phyloP scores from a whole-genome alignment of 2,113 vertebrate genomes.

The Chamaetylas fuelleborni region DNA sequence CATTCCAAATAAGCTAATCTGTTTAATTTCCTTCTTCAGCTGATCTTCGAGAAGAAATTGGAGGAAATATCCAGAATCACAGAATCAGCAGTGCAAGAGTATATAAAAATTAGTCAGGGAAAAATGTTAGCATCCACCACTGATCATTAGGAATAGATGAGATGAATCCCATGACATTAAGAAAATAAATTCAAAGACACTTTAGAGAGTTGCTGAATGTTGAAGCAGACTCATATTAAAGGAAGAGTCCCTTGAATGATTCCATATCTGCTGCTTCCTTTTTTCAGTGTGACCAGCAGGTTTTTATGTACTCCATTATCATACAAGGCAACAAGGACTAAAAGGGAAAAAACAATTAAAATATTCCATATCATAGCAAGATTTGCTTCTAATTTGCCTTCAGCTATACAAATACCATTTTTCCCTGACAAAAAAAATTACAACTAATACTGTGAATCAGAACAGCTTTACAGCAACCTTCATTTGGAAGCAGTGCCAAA shows the following conservation, averaged over 20 bases:
- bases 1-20: background rate
- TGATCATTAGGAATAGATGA: background rate
- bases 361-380: background rate
- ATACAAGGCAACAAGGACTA: background rate
- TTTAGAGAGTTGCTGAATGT: background rate
- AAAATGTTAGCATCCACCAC: background rate
- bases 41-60: background rate
- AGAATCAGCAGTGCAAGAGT: background rate
- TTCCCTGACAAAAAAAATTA: background rate
- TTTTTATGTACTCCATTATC: background rate
- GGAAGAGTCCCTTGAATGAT: background rate
- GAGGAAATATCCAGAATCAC: background rate
- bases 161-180: background rate
- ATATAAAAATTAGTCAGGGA: background rate
- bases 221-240: background rate
- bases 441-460: background rate
- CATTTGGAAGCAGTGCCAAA: background rate
- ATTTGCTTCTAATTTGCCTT: background rate
- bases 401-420: background rate
- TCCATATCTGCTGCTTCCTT: background rate
- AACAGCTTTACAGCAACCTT: background rate
- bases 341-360: background rate
- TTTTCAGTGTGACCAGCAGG: background rate
- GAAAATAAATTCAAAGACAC: background rate
- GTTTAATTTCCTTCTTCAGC: slow-evolving; percentile 10